phyloP scores from a whole-genome alignment of 2,113 vertebrate species.

The Coreoperca whiteheadi region DNA sequence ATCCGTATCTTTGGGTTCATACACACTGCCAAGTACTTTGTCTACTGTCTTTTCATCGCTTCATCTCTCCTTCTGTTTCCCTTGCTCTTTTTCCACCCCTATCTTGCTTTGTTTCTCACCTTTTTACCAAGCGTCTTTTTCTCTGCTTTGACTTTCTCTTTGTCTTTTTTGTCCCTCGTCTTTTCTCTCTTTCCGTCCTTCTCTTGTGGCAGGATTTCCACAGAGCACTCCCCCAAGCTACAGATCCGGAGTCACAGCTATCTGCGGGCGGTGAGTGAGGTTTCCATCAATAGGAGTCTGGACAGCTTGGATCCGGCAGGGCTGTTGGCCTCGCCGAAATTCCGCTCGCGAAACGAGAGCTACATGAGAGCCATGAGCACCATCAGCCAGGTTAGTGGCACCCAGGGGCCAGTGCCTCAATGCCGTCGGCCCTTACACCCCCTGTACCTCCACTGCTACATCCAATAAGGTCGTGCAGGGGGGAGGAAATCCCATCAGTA shows the following conservation, averaged over 20 bases:
- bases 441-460: constrained; percentile 22
- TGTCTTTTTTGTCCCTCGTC: background rate
- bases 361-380: constrained; percentile 99
- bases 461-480: constrained; percentile 45
- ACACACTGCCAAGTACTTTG: constrained; percentile 42
- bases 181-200: background rate
- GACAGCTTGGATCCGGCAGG: constrained; percentile 96
- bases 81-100: background rate
- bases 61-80: background rate
- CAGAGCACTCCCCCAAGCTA: constrained; percentile 97
- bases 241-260: constrained; percentile 99
- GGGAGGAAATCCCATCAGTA: constrained; percentile 45
- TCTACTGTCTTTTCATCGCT: background rate
- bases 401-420: constrained; percentile 14
- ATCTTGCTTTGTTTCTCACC: constrained; percentile 17
- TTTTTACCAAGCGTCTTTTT: constrained; percentile 4
- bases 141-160: background rate
- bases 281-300: constrained; percentile 98
- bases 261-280: constrained; percentile 97
- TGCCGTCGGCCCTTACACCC: constrained; percentile 9
- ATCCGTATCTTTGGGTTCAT: constrained; percentile 58
- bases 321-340: constrained; percentile 96
- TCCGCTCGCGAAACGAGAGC: constrained; percentile 98
- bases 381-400: constrained; percentile 94
- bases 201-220: constrained; percentile 89